A percentile compares a stretch with the other conserved stretches of the same genome.
Conservation (phyloP, 2,888 invertebrate species). For the Bursaphelenchus okinawaensis region DNA sequence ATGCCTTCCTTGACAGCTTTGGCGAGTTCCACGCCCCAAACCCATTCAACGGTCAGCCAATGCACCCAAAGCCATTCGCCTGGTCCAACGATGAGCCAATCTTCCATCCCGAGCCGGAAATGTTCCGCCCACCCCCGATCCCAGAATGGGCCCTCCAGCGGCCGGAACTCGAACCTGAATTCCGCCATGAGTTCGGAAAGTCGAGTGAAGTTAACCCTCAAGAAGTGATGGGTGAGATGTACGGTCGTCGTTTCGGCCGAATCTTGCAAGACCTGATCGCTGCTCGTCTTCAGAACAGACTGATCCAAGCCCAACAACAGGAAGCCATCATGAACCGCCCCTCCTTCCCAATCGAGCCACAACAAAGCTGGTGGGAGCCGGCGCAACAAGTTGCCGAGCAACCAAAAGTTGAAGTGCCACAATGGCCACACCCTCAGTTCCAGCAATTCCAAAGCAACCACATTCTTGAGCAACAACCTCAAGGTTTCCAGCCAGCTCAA, state of each 20-base stretch:
- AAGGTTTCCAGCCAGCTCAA: conserved; percentile 15
- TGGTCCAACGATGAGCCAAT: neutral
- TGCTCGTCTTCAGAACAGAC: conserved; percentile 24
- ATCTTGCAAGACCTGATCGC: conserved; percentile 28
- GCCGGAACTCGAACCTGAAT: neutral
- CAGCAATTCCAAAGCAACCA: conserved; percentile 11
- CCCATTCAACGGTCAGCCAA: conserved; percentile 3
- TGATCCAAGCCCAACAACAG: conserved; percentile 18
- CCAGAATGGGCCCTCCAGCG: neutral
- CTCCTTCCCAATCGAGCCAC: conserved; percentile 20
- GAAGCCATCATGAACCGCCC: conserved; percentile 16
- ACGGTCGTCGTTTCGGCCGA: conserved; percentile 26
- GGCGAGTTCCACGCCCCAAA: conserved; percentile 30
- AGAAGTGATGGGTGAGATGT: conserved; percentile 26
- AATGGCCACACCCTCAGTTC: conserved; percentile 9
- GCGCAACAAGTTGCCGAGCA: neutral
- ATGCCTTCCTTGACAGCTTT: conserved; percentile 33
- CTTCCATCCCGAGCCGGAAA: neutral
- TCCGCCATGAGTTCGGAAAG: neutral
- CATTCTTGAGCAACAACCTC: conserved; percentile 5
- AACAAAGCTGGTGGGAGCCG: conserved; percentile 3
- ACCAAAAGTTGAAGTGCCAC: neutral
- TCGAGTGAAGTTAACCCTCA: neutral
- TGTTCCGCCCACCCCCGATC: neutral
- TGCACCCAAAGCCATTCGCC: neutral